Conservation (phyloP, 2,797 vertebrate genomes). For the Enteromius anoplus region DNA sequence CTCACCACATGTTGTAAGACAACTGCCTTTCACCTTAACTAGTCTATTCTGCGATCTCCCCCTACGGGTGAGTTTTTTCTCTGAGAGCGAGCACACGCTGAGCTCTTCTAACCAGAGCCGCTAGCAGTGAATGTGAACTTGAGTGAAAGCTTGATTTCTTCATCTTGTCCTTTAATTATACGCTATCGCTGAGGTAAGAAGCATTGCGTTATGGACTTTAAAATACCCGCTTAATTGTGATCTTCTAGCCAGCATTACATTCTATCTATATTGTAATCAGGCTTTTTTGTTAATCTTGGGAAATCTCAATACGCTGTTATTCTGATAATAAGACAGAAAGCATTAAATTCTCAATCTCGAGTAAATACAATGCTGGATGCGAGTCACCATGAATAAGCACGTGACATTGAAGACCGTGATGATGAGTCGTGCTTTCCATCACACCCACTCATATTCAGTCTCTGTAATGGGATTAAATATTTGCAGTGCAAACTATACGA, state of each 20-base stretch:
- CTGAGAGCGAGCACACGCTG: not conserved
- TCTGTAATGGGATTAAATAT: constrained; percentile 37
- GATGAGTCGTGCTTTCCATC: constrained; percentile 34
- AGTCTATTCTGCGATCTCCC: constrained; percentile 3
- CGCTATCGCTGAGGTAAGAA: constrained; percentile 22
- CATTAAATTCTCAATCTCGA: not conserved
- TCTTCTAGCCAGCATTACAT: not conserved
- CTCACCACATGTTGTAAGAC: accelerated
- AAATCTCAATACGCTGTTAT: not conserved
- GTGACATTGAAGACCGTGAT: constrained; percentile 1
- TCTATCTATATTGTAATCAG: not conserved
- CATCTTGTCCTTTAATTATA: constrained; percentile 13
- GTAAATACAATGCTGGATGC: not conserved
- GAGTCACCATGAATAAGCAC: constrained; percentile 1
- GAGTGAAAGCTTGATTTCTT: constrained; percentile 8
- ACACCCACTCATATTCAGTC: constrained; percentile 14
- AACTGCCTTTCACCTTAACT: not conserved
- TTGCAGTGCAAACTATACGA: constrained; percentile 13
- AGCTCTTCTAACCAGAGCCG: not conserved
- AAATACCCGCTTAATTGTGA: not conserved
- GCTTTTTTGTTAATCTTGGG: not conserved
- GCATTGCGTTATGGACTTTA: not conserved
- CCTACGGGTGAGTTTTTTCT: not conserved
- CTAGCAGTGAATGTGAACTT: constrained; percentile 4
- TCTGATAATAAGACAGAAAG: not conserved